Percentiles rank a stretch among this genome's conserved stretches.
Conservation (phyloP, 2,113 vertebrate genomes). For the Aythya baeri region DNA sequence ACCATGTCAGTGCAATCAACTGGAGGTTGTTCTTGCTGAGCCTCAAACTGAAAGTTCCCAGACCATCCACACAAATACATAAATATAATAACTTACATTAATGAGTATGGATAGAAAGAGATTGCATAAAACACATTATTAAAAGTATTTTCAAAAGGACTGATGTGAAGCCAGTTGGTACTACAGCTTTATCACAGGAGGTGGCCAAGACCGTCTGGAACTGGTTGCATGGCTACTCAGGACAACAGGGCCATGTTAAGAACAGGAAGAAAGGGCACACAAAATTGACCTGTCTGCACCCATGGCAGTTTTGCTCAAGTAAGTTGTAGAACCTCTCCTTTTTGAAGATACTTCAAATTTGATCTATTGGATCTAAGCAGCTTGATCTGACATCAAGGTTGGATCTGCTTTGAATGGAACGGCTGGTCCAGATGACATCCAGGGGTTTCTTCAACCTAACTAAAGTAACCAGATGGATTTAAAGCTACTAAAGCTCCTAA, state of each 20-base stretch:
- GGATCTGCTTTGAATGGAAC: neutral
- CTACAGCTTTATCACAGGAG: neutral
- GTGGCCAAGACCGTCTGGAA: neutral
- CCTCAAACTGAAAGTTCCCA: neutral
- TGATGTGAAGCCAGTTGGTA: neutral
- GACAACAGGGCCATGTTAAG: accelerated
- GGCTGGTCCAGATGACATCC: neutral
- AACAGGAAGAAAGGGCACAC: neutral
- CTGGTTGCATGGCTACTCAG: neutral
- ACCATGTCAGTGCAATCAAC: neutral
- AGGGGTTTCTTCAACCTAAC: neutral
- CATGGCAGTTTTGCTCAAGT: neutral
- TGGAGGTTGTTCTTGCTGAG: neutral
- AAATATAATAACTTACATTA: neutral
- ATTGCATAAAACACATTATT: neutral
- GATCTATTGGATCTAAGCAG: neutral
- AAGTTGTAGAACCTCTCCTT: neutral
- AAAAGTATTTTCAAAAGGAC: neutral
- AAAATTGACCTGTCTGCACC: neutral
- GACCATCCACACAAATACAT: neutral
- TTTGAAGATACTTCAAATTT: neutral
- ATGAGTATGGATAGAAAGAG: neutral
- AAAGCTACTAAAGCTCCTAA: neutral
- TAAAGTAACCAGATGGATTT: neutral
- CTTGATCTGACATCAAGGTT: neutral